phyloP scores from a whole-genome alignment of 2,888 invertebrate species.

The Bombyx huttoni region DNA sequence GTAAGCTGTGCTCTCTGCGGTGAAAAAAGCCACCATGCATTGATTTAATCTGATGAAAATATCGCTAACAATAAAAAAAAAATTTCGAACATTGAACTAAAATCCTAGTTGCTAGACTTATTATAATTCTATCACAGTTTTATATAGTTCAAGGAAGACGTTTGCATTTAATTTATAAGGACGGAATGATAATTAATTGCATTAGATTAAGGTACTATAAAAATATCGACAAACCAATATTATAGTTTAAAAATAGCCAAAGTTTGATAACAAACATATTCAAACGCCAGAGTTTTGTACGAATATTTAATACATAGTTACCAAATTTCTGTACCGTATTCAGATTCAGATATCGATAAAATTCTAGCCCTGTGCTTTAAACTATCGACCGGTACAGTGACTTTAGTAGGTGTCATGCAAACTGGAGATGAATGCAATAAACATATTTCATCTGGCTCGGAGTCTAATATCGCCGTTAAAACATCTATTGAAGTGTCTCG shows the following conservation, averaged over 20 bases:
- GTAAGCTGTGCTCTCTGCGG: slow-evolving; percentile 61
- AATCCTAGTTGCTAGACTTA: slow-evolving; percentile 15
- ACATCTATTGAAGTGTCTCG: slow-evolving; percentile 53
- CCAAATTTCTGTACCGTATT: slow-evolving; percentile 84
- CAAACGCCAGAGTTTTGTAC: slow-evolving; percentile 4
- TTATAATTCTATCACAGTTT: slow-evolving; percentile 43
- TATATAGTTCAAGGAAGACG: slow-evolving; percentile 40
- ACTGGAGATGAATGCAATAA: slow-evolving; percentile 56
- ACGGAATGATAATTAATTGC: slow-evolving; percentile 26
- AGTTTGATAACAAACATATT: too few species aligned
- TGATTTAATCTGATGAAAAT: slow-evolving; percentile 24
- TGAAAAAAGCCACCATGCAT: slow-evolving; percentile 54
- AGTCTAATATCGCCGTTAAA: slow-evolving; percentile 59
- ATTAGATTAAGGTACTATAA: background rate
- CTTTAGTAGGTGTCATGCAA: slow-evolving; percentile 69
- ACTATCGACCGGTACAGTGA: slow-evolving; percentile 75
- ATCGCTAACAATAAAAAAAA: slow-evolving; percentile 24
- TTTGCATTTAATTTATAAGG: slow-evolving; percentile 25
- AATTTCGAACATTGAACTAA: slow-evolving; percentile 17
- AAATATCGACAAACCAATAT: too few species aligned
- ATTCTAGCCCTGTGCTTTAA: slow-evolving; percentile 76
- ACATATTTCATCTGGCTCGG: slow-evolving; percentile 57
- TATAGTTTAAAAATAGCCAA: too few species aligned
- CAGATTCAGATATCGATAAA: slow-evolving; percentile 73
- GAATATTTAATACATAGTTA: slow-evolving; percentile 36